Percentiles rank a stretch among this genome's conserved stretches.
phyloP scores from a whole-genome alignment of 2,797 vertebrate species.

The Melopsittacus undulatus region DNA sequence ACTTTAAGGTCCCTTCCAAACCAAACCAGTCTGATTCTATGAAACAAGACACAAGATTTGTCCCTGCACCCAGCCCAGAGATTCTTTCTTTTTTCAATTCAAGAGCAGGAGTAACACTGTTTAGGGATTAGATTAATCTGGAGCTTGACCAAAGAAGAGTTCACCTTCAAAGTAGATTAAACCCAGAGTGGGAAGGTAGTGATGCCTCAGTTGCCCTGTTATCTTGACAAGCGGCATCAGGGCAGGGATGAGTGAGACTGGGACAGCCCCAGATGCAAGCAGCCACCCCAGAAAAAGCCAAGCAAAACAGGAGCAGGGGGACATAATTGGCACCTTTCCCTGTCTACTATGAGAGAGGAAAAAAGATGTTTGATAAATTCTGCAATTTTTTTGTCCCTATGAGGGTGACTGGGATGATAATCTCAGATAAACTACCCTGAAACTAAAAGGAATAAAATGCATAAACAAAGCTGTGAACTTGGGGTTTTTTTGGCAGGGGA shows the following conservation, averaged over 20 bases:
- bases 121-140: not conserved
- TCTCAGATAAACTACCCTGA: not conserved
- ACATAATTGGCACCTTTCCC: not conserved
- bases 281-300: not conserved
- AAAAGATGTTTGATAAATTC: not conserved
- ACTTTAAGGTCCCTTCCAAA: not conserved
- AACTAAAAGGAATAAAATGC: not conserved
- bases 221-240: rapidly evolving
- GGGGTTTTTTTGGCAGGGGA: not conserved
- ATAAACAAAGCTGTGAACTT: not conserved
- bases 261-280: not conserved
- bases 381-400: not conserved
- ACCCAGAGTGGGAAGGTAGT: not conserved
- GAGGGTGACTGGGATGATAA: not conserved
- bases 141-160: not conserved
- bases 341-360: rapidly evolving
- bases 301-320: not conserved
- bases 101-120: too few relatives aligned
- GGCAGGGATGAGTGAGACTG: not conserved
- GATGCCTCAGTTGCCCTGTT: not conserved
- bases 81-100: not conserved
- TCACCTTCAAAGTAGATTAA: not conserved
- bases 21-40: not conserved
- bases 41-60: not conserved
- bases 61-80: not conserved